phyloP scores from a whole-genome alignment of 2,888 invertebrate genomes.

The Abscondita cerata region DNA sequence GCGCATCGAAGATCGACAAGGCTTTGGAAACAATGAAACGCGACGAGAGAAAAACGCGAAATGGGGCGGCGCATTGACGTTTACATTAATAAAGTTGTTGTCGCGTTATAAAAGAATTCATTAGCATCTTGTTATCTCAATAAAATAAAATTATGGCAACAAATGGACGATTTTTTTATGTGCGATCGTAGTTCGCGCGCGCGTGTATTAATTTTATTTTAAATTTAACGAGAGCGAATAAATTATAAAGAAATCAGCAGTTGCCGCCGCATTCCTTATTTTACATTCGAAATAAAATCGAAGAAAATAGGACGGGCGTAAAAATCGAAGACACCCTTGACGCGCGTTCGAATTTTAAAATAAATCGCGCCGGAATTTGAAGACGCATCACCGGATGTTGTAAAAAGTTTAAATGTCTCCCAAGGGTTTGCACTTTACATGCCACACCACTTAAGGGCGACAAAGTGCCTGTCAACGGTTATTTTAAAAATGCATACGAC shows the following conservation, averaged over 20 bases:
- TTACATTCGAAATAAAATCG: constrained; percentile 28
- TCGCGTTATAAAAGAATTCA: not conserved
- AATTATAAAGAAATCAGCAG: constrained; percentile 5
- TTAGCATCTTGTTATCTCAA: constrained; percentile 7
- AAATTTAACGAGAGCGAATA: constrained; percentile 10
- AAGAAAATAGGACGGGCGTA: constrained; percentile 24
- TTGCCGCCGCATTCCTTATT: constrained; percentile 23
- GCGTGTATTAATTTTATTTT: constrained; percentile 22
- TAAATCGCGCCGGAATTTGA: constrained; percentile 25
- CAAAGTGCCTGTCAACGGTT: constrained; percentile 40
- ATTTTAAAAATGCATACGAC: constrained; percentile 31
- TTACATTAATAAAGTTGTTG: constrained; percentile 6
- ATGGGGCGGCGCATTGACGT: too few species aligned
- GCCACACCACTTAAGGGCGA: constrained; percentile 33
- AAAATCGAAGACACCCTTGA: constrained; percentile 13
- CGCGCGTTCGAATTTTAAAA: constrained; percentile 1
- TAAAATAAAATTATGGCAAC: constrained; percentile 9
- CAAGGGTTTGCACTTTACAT: constrained; percentile 26
- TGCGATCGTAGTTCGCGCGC: too few species aligned
- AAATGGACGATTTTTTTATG: constrained; percentile 6
- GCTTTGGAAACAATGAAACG: too few species aligned
- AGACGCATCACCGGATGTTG: constrained; percentile 42
- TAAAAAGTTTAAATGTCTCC: constrained; percentile 37
- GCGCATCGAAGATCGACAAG: too few species aligned
- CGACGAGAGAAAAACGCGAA: too few species aligned